These are phyloP conservation scores for Todiramphus saurophagus DNA, from an alignment of 2,113 vertebrate genomes.

Conservation along the genomic window DNA sequence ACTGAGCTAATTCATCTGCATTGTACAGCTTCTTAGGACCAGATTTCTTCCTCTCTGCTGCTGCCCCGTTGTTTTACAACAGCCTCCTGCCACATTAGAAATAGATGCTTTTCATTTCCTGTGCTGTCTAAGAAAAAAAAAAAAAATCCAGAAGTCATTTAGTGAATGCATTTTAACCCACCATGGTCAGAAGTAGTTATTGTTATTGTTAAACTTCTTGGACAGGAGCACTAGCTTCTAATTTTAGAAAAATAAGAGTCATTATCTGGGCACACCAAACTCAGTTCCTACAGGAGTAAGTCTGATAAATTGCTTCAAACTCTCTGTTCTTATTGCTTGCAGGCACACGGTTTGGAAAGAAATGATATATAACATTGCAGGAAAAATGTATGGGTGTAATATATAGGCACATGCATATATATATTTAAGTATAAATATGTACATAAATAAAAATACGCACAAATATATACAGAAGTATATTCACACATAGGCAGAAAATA, in stretches of 20 bases:
- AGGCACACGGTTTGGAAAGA: background rate
- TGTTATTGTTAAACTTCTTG: background rate
- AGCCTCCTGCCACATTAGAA: background rate
- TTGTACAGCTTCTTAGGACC: background rate
- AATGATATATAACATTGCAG: background rate
- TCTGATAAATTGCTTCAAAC: background rate
- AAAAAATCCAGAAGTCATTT: background rate
- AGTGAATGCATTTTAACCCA: background rate
- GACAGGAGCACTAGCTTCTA: background rate
- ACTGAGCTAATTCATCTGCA: background rate
- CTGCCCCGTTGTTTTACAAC: background rate
- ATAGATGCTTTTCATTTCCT: background rate
- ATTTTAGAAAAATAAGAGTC: constrained; percentile 35
- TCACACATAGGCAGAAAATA: background rate
- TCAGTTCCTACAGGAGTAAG: background rate
- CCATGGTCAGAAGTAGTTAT: background rate
- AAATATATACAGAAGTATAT: background rate
- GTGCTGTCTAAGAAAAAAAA: background rate
- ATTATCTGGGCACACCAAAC: background rate
- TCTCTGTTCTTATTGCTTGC: background rate
- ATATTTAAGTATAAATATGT: background rate
- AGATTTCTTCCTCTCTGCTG: background rate
- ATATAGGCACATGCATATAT: background rate
- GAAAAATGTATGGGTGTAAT: background rate
- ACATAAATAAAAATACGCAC: background rate